Evolutionary conservation across 92 coral and sea anemone species (phyloP), one percentile per base, ranked within the genome.

Genomic region (Epizoanthus illoricatus): DNA sequence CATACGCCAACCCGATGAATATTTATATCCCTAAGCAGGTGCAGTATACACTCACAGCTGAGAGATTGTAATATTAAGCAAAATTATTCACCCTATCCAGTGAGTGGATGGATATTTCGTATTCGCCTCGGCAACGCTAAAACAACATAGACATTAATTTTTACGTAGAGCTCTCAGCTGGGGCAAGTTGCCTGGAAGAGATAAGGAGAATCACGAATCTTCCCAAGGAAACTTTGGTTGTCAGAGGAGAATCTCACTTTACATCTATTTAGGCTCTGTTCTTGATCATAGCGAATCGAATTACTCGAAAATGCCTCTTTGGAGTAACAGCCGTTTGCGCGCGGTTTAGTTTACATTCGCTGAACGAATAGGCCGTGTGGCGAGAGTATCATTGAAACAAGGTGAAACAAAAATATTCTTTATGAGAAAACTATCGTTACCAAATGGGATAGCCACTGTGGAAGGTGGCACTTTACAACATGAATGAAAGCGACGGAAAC

Each of bases 1-100:
- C 93, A 81, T 67, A 65, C 85, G 65, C 18, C 74, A 69, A 33
- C 36, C 39, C 87, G 86, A 84, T 92, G 86, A 87, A 92, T 92
- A 92, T 90, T 90, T n/a, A 90, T 88, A 70, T 2, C 0, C 60
- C 17, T 75, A 28, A 63, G 82, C 82, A 78, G 82, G 82, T 78
- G 82, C 82, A 78, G 60, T 69, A 63, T 63, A 76, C 68, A 64
- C 80, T 16, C 43, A 63, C 82, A 78, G 82, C 82, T 78, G 82
- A 78, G 24, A 24, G 82, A 58, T 75, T 78, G 82, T 78, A 42
- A 78, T 78, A 78, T 41, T 63, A 17, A 69, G 41, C 69, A 11
- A 75, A 75, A 59, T 75, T 75, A 78, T 78, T 78, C 82, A 63
- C 82, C 82, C 72, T 23, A 66, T 78, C 82, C 82, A 78, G 58